phyloP scores from a whole-genome alignment of 2,797 vertebrate genomes.

The Erpetoichthys calabaricus region DNA sequence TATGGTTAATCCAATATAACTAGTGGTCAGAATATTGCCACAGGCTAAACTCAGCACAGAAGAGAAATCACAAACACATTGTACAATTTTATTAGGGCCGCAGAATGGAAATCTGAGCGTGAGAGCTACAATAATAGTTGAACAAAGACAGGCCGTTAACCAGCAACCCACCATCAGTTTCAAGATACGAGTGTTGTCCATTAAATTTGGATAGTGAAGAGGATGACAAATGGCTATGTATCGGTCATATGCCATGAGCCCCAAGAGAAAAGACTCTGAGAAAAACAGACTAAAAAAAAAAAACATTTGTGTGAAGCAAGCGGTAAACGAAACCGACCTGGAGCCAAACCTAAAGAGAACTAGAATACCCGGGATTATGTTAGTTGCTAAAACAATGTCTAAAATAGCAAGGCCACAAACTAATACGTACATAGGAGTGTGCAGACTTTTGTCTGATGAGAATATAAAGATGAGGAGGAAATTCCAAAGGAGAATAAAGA shows the following conservation, averaged over 20 bases:
- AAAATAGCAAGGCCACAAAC: neutral
- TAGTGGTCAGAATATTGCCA: slow-evolving; percentile 21
- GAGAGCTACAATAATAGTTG: slow-evolving; percentile 24
- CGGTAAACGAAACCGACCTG: slow-evolving; percentile 22
- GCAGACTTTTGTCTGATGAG: slow-evolving; percentile 14
- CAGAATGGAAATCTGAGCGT: slow-evolving; percentile 31
- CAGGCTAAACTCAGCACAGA: slow-evolving; percentile 25
- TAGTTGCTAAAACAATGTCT: slow-evolving; percentile 30
- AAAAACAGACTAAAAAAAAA: slow-evolving; percentile 22
- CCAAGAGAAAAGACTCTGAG: slow-evolving; percentile 21
- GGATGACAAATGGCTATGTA: slow-evolving; percentile 9
- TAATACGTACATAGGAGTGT: slow-evolving; percentile 9
- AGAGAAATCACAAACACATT: slow-evolving; percentile 30
- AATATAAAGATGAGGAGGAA: slow-evolving; percentile 18
- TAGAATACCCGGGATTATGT: slow-evolving; percentile 21
- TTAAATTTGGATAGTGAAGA: slow-evolving; percentile 20
- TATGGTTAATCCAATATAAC: slow-evolving; percentile 18
- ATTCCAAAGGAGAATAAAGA: slow-evolving; percentile 22
- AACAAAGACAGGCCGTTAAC: slow-evolving; percentile 23
- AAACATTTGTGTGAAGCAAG: slow-evolving; percentile 25
- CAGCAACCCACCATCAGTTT: slow-evolving; percentile 19
- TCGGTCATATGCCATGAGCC: slow-evolving; percentile 25
- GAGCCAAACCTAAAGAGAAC: slow-evolving; percentile 13
- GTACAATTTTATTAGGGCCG: slow-evolving; percentile 16
- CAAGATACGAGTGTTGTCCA: slow-evolving; percentile 16